Evolutionary conservation across 92 coral and sea anemone genomes (phyloP).

Genomic region (Porites evermanni): DNA sequence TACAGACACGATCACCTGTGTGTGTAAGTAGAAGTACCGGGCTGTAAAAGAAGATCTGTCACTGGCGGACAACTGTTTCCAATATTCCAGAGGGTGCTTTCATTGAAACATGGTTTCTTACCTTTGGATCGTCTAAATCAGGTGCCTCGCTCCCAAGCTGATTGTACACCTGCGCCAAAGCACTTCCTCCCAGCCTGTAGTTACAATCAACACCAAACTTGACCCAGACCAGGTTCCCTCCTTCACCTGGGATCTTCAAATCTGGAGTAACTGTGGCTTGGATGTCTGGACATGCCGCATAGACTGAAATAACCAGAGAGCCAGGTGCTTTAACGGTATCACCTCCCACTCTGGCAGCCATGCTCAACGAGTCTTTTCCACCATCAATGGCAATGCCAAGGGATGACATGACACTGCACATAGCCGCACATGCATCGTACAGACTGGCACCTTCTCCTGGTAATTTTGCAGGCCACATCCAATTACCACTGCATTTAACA

Average conservation of each 20-base stretch:
- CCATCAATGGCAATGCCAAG: conserved; percentile 97
- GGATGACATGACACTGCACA: conserved; percentile 91
- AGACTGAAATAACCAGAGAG: conserved; percentile 92
- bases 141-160: conserved; percentile 91
- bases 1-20: too few relatives aligned
- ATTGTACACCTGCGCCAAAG: conserved; percentile 91
- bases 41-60: too few relatives aligned
- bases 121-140: conserved; percentile 86
- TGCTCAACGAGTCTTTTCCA: conserved; percentile 97
- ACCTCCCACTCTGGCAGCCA: conserved; percentile 94
- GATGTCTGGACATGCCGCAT: conserved; percentile 93
- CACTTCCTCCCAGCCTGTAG: conserved; percentile 94
- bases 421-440: conserved; percentile 92
- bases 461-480: conserved; percentile 99
- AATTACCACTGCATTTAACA: conserved; percentile 98
- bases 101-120: not conserved
- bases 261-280: conserved; percentile 94
- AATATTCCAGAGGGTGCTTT: not conserved
- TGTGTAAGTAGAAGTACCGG: too few relatives aligned
- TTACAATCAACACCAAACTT: conserved; percentile 49
- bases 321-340: conserved; percentile 97
- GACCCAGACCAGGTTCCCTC: conserved; percentile 64
- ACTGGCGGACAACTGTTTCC: not conserved
- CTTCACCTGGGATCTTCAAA: conserved; percentile 73
- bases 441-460: conserved; percentile 95